Base-by-base conservation (phyloP, 2,888 invertebrate genomes). In the Cepaea hortensis region DNA sequence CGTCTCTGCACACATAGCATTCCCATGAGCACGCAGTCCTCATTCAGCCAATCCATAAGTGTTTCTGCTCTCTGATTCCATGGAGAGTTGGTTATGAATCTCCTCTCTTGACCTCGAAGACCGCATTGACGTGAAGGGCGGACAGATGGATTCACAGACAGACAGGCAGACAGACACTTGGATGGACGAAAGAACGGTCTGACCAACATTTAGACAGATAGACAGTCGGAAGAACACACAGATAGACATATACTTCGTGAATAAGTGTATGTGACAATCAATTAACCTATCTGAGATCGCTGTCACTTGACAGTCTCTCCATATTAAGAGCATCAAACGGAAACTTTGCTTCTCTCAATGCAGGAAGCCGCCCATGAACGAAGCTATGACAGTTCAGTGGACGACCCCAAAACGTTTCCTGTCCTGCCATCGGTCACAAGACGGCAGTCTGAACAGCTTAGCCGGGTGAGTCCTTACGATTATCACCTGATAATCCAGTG, bases 381-480 rank as follows among this genome's bases (percentile, higher is more conserved):
- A 35, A 61, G 61, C 50, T 73, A 83, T 46, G 84, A 84, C 48
- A 76, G 65, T 46, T 18, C 62, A 7, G 84, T 76, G 6, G 84
- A 76, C 35, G 76, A 84, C 18, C 20, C 76, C n/a, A 76, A 65
- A 3, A 62, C 84, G 13, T 84, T 46, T n/a, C 84, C 84, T 20
- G 65, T 20, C 3, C 75, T 83, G n/a, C 83, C 83, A 13, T 13
- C 75, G 0, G 48, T 84, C 18, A 20, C 76, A 3, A 72, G 84
- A 46, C 72, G 84, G 3, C 50, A 76, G 11, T 84, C 84, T 7
- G 84, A 75, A 11, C 35, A 61, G 46, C 83, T 83, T 9, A 73
- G 73, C 35, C 50, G 73, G 55, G 83, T 83, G 61, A 20, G 81
- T 81, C 20, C 15, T 35, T 35, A 35, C 35, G 35, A 35, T 35